Conservation (phyloP, 2,888 invertebrate species). For the Acrobeloides nanus region DNA sequence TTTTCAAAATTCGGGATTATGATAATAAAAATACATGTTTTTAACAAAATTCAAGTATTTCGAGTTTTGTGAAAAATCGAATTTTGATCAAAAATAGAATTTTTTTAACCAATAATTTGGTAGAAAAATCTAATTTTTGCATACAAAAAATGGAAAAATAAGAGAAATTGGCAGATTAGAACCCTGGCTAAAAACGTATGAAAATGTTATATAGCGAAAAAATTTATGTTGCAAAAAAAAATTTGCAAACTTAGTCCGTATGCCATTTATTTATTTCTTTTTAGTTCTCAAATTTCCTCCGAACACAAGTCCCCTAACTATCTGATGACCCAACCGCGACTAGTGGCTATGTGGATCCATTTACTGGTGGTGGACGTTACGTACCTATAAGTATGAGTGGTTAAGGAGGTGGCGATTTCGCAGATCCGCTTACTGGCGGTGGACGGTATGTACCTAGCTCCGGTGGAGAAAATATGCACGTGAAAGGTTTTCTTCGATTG, state of each 20-base stretch:
- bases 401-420: constrained; percentile 1
- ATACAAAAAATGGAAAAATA: no score
- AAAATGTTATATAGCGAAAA: constrained; percentile 5
- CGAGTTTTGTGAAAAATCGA: no score
- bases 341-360: constrained; percentile 56
- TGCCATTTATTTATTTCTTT: constrained; percentile 7
- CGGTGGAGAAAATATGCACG: no score
- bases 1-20: constrained; percentile 3
- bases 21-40: background rate
- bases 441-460: constrained; percentile 54
- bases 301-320: constrained; percentile 15
- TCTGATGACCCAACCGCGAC: no score
- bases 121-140: no score
- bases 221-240: constrained; percentile 2
- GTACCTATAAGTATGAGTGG: constrained; percentile 36
- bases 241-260: no score
- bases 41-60: background rate
- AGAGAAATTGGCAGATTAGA: no score
- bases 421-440: constrained; percentile 59
- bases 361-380: constrained; percentile 57
- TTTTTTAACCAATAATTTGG: no score
- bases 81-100: no score
- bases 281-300: constrained; percentile 59
- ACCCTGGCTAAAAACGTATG: no score
- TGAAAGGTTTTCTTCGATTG: no score